Evolutionary conservation across 2,888 invertebrate species (phyloP), one percentile per base, ranked within the genome.

Genomic region (Pammene fasciana): DNA sequence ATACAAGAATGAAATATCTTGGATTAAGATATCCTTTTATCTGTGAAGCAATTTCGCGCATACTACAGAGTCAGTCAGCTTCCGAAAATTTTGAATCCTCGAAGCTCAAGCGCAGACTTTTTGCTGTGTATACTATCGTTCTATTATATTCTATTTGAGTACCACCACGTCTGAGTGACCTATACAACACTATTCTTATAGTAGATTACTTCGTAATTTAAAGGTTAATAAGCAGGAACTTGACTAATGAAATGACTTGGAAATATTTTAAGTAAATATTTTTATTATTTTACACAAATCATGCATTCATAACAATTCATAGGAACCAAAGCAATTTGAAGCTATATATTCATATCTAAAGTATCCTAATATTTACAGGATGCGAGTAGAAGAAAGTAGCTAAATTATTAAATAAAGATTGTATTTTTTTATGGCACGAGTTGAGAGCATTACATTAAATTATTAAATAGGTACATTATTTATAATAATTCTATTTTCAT

Each of bases 221-320:
- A 38, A 38, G 38, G 26, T 26, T 26, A 26, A 26, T 3, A 38
- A 38, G 10, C 3, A 10, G 56, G 38, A 0, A 13, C 6, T 38
- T 38, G 38, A 43, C 43, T 43, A 1, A 50, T 50, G 34, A 54
- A 0, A 34, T 34, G 34, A n/a, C 52, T 0, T n/a, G n/a, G n/a
- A 52, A 26, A 3, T 8, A 34, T 34, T n/a, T 50, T 34, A 36
- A 14, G 41, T 45, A 59, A 66, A 26, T 41, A 43, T 18, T 50
- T 66, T 68, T 62, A 68, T 48, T 65, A 9, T 60, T 54, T 14
- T 46, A 65, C 59, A 67, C 54, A 67, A 36, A 55, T 36, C 66
- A 71, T 67, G 67, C 71, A 71, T 67, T 57, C 62, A 48, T 67
- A 62, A 52, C 59, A 64, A 61, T 52, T 66, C 14, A 70, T 59